These are phyloP conservation scores for Odontocerum albicorne DNA, from an alignment of 2,888 invertebrate genomes.

Conservation along the genomic window DNA sequence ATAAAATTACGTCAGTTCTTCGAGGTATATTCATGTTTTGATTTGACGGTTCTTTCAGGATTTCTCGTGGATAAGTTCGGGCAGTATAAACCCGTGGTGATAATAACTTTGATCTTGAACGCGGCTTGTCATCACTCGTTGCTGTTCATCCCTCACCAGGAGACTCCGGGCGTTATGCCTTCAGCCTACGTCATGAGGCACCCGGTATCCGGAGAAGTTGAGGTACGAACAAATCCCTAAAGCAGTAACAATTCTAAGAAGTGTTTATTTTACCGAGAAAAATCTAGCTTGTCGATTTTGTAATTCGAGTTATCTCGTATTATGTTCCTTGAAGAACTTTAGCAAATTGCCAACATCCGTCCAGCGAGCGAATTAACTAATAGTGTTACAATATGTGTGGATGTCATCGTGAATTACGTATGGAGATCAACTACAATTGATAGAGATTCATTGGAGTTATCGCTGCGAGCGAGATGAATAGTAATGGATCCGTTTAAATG, in stretches of 20 bases:
- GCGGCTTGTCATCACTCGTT: slow-evolving; percentile 80
- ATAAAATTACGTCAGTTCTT: slow-evolving; percentile 4
- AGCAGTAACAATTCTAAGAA: neutral
- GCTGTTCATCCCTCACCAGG: slow-evolving; percentile 77
- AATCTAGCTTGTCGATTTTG: slow-evolving; percentile 8
- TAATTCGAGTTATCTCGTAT: slow-evolving; percentile 24
- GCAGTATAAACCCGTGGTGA: slow-evolving; percentile 81
- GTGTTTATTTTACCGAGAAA: slow-evolving; percentile 16
- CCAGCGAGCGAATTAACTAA: slow-evolving; percentile 51
- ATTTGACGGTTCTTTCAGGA: too few relatives aligned
- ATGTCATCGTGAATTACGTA: slow-evolving; percentile 49
- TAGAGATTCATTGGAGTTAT: slow-evolving; percentile 37
- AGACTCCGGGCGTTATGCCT: slow-evolving; percentile 74
- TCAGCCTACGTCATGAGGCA: slow-evolving; percentile 76
- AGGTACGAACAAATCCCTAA: slow-evolving; percentile 51
- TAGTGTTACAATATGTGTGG: slow-evolving; percentile 46
- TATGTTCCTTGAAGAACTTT: slow-evolving; percentile 54
- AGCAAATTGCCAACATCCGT: slow-evolving; percentile 59
- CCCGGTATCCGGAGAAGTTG: slow-evolving; percentile 69
- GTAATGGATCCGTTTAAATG: slow-evolving; percentile 28
- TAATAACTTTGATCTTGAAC: slow-evolving; percentile 74
- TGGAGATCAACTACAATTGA: slow-evolving; percentile 52
- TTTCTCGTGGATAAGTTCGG: slow-evolving; percentile 86
- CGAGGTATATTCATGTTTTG: neutral
- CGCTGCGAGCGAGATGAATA: slow-evolving; percentile 32